Evolutionary conservation across 2,888 invertebrate genomes (phyloP).

Genomic region (Campoplex nolae): DNA sequence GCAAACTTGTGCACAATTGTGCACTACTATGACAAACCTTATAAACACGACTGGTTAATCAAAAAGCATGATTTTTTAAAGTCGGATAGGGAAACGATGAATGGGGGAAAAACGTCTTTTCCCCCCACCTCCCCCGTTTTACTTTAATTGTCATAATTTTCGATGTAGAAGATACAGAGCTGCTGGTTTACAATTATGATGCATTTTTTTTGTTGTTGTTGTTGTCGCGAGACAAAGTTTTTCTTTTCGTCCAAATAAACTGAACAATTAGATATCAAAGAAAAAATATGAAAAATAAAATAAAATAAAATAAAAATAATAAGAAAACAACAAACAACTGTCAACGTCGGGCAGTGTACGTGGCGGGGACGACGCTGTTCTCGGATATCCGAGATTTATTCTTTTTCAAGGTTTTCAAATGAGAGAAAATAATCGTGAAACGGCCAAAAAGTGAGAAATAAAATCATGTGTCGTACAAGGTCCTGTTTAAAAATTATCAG

Average conservation of each 20-base stretch:
- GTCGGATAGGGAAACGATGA: slow-evolving; percentile 43
- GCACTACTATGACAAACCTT: slow-evolving; percentile 26
- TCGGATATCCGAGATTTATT: slow-evolving; percentile 33
- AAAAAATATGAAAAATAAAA: not conserved
- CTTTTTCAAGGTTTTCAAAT: slow-evolving; percentile 26
- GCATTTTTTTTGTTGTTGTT: slow-evolving; percentile 51
- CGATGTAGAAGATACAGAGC: slow-evolving; percentile 61
- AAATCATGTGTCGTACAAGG: slow-evolving; percentile 50
- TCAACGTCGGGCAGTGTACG: slow-evolving; percentile 54
- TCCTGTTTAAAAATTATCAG: slow-evolving; percentile 61
- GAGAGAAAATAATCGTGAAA: slow-evolving; percentile 37
- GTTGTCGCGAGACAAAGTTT: slow-evolving; percentile 47
- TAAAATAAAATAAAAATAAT: slow-evolving; percentile 21
- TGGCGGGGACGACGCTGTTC: slow-evolving; percentile 49
- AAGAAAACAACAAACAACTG: slow-evolving; percentile 23
- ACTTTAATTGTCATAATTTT: slow-evolving; percentile 57
- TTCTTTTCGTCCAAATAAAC: slow-evolving; percentile 42
- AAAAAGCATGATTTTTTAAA: slow-evolving; percentile 60
- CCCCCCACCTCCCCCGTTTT: slow-evolving; percentile 41
- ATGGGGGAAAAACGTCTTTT: slow-evolving; percentile 48
- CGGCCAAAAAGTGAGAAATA: slow-evolving; percentile 33
- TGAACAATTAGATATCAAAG: slow-evolving; percentile 25
- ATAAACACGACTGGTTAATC: slow-evolving; percentile 49
- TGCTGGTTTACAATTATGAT: slow-evolving; percentile 60
- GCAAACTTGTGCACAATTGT: slow-evolving; percentile 16